phyloP scores from a whole-genome alignment of 2,113 vertebrate species.

The Lamprotornis superbus region DNA sequence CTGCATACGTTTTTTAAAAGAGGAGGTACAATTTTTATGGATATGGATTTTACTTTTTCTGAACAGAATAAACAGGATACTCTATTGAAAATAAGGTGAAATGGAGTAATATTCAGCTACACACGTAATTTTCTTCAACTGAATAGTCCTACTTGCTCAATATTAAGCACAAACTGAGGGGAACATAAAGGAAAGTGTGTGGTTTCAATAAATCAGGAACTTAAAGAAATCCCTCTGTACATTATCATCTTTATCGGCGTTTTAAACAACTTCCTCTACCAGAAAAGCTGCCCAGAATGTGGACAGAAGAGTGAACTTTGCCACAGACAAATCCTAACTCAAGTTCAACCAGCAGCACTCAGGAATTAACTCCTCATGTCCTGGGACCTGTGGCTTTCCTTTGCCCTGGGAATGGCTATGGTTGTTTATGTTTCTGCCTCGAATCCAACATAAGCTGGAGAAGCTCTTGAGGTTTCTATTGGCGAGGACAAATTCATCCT shows the following conservation, averaged over 20 bases:
- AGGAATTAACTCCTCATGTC: neutral
- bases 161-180: neutral
- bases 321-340: neutral
- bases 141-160: neutral
- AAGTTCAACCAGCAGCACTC: neutral
- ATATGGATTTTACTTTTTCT: neutral
- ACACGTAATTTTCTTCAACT: neutral
- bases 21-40: neutral
- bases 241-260: neutral
- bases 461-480: neutral
- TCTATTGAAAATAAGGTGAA: neutral
- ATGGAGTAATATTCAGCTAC: neutral
- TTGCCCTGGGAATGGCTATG: neutral
- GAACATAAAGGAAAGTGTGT: neutral
- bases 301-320: neutral
- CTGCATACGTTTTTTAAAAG: neutral
- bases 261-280: slow-evolving; percentile 25
- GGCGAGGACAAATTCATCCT: neutral
- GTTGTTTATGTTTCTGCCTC: neutral
- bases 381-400: neutral
- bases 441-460: neutral
- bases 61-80: neutral
- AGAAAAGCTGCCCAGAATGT: neutral
- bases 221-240: neutral
- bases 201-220: slow-evolving; percentile 3